Percentiles rank a stretch among this genome's conserved stretches.
phyloP scores from a whole-genome alignment of 2,113 vertebrate genomes.

The Lipophrys pholis region DNA sequence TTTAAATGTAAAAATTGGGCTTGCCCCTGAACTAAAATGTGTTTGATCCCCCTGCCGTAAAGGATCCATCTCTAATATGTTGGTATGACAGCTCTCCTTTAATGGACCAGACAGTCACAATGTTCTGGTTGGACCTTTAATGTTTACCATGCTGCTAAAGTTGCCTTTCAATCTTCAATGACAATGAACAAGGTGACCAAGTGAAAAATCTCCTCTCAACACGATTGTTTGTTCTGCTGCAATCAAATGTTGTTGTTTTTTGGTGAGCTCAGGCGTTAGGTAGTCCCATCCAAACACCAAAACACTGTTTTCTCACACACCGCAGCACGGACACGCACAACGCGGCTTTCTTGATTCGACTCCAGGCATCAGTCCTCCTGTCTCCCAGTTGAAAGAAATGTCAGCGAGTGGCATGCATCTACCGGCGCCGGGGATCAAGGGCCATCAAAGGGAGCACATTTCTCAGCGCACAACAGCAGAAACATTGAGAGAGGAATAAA shows the following conservation, averaged over 20 bases:
- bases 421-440: not conserved
- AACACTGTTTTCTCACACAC: not conserved
- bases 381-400: slow-evolving; percentile 16
- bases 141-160: not conserved
- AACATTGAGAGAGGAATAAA: not conserved
- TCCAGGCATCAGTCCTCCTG: not conserved
- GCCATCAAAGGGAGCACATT: not conserved
- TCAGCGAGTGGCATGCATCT: slow-evolving; percentile 14
- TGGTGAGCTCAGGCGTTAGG: too few relatives aligned
- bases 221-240: not conserved
- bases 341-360: not conserved
- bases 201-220: not conserved
- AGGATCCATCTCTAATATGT: too few relatives aligned
- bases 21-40: too few relatives aligned
- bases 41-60: too few relatives aligned
- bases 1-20: too few relatives aligned
- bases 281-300: not conserved
- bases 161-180: not conserved
- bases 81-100: too few relatives aligned
- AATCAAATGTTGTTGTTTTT: not conserved
- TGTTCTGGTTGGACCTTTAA: too few relatives aligned
- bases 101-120: too few relatives aligned
- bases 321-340: not conserved
- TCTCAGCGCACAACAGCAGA: not conserved
- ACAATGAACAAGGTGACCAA: not conserved